Conservation (phyloP, 23 tunicate species). For the Trididemnum nubilum region DNA sequence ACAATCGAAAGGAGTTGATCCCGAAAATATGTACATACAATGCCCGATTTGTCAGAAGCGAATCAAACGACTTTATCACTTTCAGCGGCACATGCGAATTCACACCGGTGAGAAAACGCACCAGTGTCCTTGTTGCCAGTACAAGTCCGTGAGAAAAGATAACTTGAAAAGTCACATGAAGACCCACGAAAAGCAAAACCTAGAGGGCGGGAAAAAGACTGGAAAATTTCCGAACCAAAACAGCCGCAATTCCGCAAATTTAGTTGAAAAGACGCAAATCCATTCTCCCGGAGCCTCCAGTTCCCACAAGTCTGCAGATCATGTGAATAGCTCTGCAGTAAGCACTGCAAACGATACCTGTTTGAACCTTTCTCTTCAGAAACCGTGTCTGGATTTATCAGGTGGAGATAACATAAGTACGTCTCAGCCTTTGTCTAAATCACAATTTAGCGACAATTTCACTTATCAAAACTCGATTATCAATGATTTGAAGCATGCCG, state of each 20-base stretch:
- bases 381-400: too few relatives aligned
- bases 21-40: conserved; percentile 99
- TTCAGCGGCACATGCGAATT: conserved; percentile 99
- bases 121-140: conserved; percentile 95
- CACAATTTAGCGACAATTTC: too few relatives aligned
- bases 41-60: conserved; percentile 99
- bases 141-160: conserved; percentile 98
- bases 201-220: conserved; percentile 54
- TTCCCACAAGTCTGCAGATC: not conserved
- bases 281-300: not conserved
- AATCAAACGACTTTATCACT: conserved; percentile 97
- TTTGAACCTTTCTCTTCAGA: too few relatives aligned
- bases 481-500: too few relatives aligned
- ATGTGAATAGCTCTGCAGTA: too few relatives aligned
- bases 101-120: conserved; percentile 99
- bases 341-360: too few relatives aligned
- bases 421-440: too few relatives aligned
- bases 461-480: too few relatives aligned
- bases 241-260: not conserved
- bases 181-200: conserved; percentile 91
- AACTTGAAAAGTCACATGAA: conserved; percentile 98
- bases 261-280: not conserved
- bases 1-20: conserved; percentile 91
- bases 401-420: too few relatives aligned
- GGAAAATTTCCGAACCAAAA: conserved; percentile 20